These are phyloP conservation scores for Colaptes auratus DNA, from an alignment of 2,113 vertebrate species.

Conservation along the genomic window DNA sequence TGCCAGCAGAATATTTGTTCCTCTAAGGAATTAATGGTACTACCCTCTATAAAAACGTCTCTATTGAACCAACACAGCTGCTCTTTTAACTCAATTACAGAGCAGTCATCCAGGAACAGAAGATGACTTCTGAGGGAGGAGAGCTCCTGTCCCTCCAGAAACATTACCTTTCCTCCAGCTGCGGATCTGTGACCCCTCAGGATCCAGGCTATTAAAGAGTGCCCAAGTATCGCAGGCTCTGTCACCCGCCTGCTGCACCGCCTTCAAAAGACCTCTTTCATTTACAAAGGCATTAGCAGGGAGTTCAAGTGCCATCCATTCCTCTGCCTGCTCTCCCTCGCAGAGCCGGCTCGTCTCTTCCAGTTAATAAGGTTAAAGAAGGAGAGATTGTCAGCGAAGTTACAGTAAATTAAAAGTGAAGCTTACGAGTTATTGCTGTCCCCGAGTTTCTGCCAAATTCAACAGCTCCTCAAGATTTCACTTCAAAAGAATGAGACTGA, in stretches of 20 bases:
- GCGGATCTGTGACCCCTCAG: background rate
- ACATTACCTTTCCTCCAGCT: background rate
- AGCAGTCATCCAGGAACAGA: conserved; percentile 46
- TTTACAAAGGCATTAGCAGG: conserved; percentile 15
- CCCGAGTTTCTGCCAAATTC: background rate
- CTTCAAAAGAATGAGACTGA: background rate
- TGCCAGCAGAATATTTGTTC: conserved; percentile 42
- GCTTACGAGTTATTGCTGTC: background rate
- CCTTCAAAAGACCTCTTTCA: conserved; percentile 26
- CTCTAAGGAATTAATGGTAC: conserved; percentile 11
- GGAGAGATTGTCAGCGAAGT: background rate
- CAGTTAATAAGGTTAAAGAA: conserved; percentile 36
- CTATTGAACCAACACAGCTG: conserved; percentile 22
- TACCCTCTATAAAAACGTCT: background rate
- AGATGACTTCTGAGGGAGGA: conserved; percentile 49
- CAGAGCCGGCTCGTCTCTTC: background rate
- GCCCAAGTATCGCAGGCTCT: background rate
- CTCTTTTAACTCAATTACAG: conserved; percentile 61
- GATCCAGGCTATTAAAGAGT: conserved; percentile 34
- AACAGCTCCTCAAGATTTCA: background rate
- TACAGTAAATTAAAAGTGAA: conserved; percentile 22
- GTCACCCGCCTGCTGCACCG: background rate
- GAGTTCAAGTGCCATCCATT: conserved; percentile 19
- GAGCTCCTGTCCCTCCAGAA: conserved; percentile 25
- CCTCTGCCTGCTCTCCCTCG: background rate